phyloP scores from a whole-genome alignment of 2,113 vertebrate species.

The Eira barbara region DNA sequence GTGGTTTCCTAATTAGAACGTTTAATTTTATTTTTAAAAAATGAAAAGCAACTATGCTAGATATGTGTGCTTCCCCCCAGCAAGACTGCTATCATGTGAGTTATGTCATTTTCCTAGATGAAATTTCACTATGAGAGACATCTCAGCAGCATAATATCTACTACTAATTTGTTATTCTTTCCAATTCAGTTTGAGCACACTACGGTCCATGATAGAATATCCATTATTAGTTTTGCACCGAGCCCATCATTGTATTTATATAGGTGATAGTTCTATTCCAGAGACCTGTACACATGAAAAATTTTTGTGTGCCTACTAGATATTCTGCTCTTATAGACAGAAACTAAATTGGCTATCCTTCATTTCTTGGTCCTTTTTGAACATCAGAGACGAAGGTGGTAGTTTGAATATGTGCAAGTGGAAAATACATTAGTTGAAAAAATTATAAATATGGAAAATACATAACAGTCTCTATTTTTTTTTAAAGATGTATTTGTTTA shows the following conservation, averaged over 20 bases:
- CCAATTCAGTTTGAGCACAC: background rate
- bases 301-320: background rate
- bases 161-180: background rate
- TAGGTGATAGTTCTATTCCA: background rate
- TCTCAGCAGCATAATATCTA: background rate
- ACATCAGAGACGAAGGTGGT: background rate
- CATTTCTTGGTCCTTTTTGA: background rate
- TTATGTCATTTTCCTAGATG: background rate
- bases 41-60: background rate
- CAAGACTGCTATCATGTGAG: background rate
- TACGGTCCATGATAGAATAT: background rate
- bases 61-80: rapidly evolving
- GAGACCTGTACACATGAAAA: background rate
- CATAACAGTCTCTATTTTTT: background rate
- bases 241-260: background rate
- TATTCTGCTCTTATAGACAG: background rate
- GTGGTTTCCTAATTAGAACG: background rate
- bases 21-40: background rate
- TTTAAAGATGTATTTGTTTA: background rate
- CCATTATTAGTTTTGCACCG: background rate
- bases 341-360: background rate
- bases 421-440: background rate
- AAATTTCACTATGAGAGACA: background rate
- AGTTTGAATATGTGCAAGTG: background rate
- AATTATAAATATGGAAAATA: background rate